Percentiles rank a stretch among this genome's conserved stretches.
These are phyloP conservation scores for Mactromeris polynyma DNA, from an alignment of 2,888 invertebrate genomes.

Conservation along the genomic window DNA sequence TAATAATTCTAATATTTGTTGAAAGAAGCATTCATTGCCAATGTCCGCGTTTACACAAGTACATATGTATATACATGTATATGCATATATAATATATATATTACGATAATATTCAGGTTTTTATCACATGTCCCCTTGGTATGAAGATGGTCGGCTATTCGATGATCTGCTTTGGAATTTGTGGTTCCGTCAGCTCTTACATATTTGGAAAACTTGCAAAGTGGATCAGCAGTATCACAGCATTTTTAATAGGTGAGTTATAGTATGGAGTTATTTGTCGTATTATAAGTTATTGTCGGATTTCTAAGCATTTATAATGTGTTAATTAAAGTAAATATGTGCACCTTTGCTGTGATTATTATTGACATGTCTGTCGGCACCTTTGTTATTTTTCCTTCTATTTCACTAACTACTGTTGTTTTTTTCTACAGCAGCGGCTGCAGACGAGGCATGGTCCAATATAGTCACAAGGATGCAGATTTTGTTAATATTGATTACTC, in stretches of 20 bases:
- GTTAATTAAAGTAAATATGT: background rate
- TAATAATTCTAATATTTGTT: too few species aligned
- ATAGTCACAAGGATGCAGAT: background rate
- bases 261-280: background rate
- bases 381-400: background rate
- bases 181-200: conserved; percentile 96
- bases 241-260: conserved; percentile 89
- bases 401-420: background rate
- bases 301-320: background rate
- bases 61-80: background rate
- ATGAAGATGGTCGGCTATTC: conserved; percentile 98
- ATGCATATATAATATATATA: background rate
- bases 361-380: background rate
- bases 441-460: conserved; percentile 26
- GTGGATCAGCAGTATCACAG: conserved; percentile 94
- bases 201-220: conserved; percentile 97
- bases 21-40: too few species aligned
- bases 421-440: conserved; percentile 18
- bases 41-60: background rate
- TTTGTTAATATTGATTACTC: conserved; percentile 35
- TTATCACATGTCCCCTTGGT: conserved; percentile 88
- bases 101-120: conserved; percentile 78
- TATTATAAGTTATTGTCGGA: background rate
- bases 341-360: background rate
- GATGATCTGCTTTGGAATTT: conserved; percentile 98